Evolutionary conservation across 2,888 invertebrate genomes (phyloP), one percentile per base, ranked within the genome.

Genomic region (Biston betularia): DNA sequence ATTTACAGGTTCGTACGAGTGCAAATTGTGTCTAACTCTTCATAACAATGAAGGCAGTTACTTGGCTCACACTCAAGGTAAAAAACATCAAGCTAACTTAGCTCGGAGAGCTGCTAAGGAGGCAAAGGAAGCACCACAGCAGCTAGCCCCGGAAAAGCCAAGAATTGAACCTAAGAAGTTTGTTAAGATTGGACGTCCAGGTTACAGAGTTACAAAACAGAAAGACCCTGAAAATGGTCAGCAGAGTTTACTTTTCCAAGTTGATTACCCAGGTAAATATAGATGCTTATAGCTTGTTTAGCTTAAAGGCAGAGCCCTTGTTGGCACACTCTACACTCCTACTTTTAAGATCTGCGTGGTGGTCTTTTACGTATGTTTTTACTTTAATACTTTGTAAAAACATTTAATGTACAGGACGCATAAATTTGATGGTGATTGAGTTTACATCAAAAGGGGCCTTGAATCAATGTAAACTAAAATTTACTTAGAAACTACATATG

Each of bases 11-110:
- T 98, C 99, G 0, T 99, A 99, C 89, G 99, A 99, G 92, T 99
- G 99, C 89, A 99, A 99, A 93, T 92, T 99, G 6, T 99, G 99
- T 94, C 91, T 99, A 59, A 99, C 99, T 0, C 94, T 99, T 15
- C 99, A 99, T 89, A 99, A 99, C 87, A 99, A 99, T 92, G 99
- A 99, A 90, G 99, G 99, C 2, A 99, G 99, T 81, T 99, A 99
- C 86, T 94, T 99, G 83, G 99, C 99, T 6, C 99, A 99, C 84
- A 99, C 99, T 0, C 99, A 99, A 90, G 99, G 99, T 34, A 99
- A 99, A 86, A 99, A 99, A 82, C 99, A 99, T 97, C 99, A 99
- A 87, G 98, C 99, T 5, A 99, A 99, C 90, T 94, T 99, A 75
- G 99, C 99, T 0, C 95, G 99, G 42, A 95, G 99, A 89, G 99